phyloP scores from a whole-genome alignment of 2,113 vertebrate species.

The Sceloporus tristichus region DNA sequence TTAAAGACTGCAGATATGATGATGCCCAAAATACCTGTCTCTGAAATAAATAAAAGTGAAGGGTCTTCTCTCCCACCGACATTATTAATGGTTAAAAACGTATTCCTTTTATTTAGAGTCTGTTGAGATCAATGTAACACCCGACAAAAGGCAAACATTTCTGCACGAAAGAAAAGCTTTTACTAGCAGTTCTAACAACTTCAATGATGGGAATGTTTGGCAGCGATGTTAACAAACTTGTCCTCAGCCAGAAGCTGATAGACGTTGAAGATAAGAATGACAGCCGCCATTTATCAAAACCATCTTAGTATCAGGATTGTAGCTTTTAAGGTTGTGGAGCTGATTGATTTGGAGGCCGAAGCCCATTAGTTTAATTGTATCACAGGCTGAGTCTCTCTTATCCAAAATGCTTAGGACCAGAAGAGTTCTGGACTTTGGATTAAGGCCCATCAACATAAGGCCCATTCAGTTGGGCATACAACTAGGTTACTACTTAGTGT shows the following conservation, averaged over 20 bases:
- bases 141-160: constrained; percentile 96
- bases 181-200: constrained; percentile 91
- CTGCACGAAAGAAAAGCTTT: constrained; percentile 94
- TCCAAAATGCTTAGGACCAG: too few species aligned
- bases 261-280: constrained; percentile 79
- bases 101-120: constrained; percentile 80
- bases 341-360: not conserved
- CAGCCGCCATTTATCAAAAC: too few species aligned
- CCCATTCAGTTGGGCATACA: too few species aligned
- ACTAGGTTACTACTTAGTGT: too few species aligned
- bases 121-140: constrained; percentile 96
- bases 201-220: constrained; percentile 90
- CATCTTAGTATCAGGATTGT: not conserved
- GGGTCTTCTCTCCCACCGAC: too few species aligned
- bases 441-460: too few species aligned
- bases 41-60: too few species aligned
- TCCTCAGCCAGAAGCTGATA: constrained; percentile 76
- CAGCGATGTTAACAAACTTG: constrained; percentile 87
- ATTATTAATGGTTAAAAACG: not conserved
- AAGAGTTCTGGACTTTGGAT: too few species aligned
- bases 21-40: not conserved
- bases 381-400: too few species aligned
- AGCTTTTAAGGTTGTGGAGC: not conserved
- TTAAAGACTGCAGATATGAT: constrained; percentile 1
- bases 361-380: not conserved